Percentiles rank a stretch among this genome's conserved stretches.
phyloP scores from a whole-genome alignment of 2,113 vertebrate species.

The Trichechus manatus region DNA sequence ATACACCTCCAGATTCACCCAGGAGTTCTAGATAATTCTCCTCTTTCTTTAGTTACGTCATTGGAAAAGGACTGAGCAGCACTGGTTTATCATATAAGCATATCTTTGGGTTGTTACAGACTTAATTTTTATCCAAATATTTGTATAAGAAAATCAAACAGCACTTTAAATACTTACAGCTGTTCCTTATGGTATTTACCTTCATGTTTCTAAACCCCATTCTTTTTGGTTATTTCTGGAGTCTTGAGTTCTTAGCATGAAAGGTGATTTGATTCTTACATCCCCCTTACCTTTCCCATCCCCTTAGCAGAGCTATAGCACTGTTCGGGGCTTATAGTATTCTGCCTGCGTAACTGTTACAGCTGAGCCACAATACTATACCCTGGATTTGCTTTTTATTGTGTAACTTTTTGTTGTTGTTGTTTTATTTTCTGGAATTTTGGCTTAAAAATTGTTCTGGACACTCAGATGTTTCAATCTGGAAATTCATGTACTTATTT shows the following conservation, averaged over 20 bases:
- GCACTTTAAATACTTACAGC: background rate
- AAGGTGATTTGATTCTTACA: background rate
- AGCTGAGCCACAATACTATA: background rate
- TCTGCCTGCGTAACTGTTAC: background rate
- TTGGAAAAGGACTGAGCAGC: background rate
- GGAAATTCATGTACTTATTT: background rate
- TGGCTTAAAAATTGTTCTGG: background rate
- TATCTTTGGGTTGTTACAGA: background rate
- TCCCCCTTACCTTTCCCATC: background rate
- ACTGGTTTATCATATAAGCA: background rate
- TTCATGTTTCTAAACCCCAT: background rate
- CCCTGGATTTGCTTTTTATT: conserved; percentile 13
- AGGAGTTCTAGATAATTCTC: background rate
- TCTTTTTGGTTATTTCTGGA: background rate
- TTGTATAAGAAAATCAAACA: background rate
- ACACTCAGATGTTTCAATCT: background rate
- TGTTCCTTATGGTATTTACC: background rate
- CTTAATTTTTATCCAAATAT: background rate
- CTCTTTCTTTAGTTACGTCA: background rate
- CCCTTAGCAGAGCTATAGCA: background rate
- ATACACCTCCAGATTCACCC: background rate
- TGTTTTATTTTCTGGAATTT: background rate
- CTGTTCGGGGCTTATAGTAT: background rate
- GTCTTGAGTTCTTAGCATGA: background rate
- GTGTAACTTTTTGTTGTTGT: background rate